Percentiles rank a stretch among this genome's conserved stretches.
These are phyloP conservation scores for Conchocele bisecta DNA, from an alignment of 2,888 invertebrate genomes.

Conservation along the genomic window DNA sequence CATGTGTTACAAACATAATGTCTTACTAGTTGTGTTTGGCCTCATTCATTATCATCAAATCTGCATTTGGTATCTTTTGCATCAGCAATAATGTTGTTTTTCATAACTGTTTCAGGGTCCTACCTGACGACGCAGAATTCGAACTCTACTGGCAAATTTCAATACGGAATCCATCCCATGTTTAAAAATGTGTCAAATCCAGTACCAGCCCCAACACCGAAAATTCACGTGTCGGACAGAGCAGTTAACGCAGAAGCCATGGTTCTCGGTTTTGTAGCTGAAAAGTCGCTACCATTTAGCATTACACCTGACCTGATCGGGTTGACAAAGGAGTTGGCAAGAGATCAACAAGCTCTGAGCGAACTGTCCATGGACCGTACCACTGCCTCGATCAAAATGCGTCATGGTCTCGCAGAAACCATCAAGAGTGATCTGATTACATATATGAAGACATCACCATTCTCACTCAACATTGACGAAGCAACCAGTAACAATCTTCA, in stretches of 20 bases:
- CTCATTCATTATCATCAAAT: too few species aligned
- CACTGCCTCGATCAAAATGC: slow-evolving; percentile 4
- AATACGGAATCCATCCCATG: slow-evolving; percentile 5
- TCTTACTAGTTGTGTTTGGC: too few species aligned
- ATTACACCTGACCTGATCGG: neutral
- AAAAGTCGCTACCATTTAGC: neutral
- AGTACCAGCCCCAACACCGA: neutral
- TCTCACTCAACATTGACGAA: slow-evolving; percentile 45
- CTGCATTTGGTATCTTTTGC: too few species aligned
- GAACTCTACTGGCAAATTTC: too few species aligned
- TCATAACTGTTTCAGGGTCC: too few species aligned
- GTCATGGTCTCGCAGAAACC: neutral
- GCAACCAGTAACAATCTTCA: slow-evolving; percentile 33
- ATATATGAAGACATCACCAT: neutral
- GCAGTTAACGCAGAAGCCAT: neutral
- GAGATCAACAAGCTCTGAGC: slow-evolving; percentile 1
- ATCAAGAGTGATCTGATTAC: neutral
- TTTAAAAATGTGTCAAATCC: neutral
- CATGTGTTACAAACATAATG: too few species aligned
- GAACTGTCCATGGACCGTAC: neutral
- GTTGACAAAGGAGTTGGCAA: neutral
- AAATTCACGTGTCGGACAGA: slow-evolving; percentile 2
- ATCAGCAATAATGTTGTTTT: too few species aligned
- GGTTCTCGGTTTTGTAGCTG: neutral
- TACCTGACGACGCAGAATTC: too few species aligned